Evolutionary conservation across 2,113 vertebrate species (phyloP).

Genomic region (Cavia porcellus): DNA sequence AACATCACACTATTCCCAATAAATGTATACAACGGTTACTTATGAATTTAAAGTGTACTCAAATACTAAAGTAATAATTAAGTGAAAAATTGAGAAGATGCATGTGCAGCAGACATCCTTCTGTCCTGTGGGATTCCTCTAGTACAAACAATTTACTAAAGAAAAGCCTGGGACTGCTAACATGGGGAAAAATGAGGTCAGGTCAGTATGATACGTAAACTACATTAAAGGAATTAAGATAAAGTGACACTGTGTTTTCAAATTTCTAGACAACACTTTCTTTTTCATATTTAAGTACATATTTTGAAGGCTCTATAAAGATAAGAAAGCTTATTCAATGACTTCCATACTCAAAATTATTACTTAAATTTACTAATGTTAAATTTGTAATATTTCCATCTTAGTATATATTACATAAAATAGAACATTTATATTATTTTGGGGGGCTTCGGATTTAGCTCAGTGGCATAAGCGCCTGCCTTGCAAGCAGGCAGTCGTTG

Average conservation of each 20-base stretch:
- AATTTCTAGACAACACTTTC: background rate
- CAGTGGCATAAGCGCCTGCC: no score
- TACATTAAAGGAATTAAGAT: background rate
- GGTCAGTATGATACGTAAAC: background rate
- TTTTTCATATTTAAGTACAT: conserved; percentile 7
- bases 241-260: background rate
- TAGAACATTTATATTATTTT: no score
- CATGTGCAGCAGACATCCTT: background rate
- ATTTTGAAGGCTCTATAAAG: background rate
- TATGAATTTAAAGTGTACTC: background rate
- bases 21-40: background rate
- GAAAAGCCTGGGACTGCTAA: background rate
- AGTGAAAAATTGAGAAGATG: background rate
- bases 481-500: no score
- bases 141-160: background rate
- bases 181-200: background rate
- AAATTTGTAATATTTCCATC: background rate
- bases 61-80: background rate
- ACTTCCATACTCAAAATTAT: background rate
- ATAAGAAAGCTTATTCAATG: background rate
- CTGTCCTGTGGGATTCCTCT: background rate
- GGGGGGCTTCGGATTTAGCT: no score
- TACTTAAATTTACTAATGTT: background rate
- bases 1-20: background rate
- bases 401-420: background rate